phyloP scores from a whole-genome alignment of 2,113 vertebrate genomes.

The Mormyrus iriodes region DNA sequence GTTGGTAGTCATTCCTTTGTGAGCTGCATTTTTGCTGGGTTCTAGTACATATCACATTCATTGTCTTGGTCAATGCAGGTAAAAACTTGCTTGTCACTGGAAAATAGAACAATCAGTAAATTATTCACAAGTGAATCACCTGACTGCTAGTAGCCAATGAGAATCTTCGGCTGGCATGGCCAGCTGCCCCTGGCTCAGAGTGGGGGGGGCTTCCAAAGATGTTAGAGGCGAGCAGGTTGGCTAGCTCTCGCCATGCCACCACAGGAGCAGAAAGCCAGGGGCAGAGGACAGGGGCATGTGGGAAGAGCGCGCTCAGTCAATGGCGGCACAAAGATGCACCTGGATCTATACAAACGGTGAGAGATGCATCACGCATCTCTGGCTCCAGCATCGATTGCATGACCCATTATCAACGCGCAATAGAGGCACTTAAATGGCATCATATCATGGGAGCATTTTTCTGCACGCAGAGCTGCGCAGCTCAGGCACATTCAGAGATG shows the following conservation, averaged over 20 bases:
- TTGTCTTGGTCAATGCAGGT: background rate
- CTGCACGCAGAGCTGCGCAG: slow-evolving; percentile 37
- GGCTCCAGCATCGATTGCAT: slow-evolving; percentile 56
- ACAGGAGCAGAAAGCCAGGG: background rate
- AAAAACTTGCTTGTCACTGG: background rate
- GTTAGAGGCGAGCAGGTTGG: background rate
- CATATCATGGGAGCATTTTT: slow-evolving; percentile 36
- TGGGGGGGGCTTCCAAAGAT: slow-evolving; percentile 23
- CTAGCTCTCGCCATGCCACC: background rate
- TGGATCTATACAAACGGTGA: slow-evolving; percentile 61
- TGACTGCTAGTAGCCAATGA: background rate
- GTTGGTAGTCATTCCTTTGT: background rate
- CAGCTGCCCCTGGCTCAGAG: background rate
- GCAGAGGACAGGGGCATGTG: slow-evolving; percentile 36
- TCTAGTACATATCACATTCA: background rate
- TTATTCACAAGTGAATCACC: background rate
- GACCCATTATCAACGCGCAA: slow-evolving; percentile 63
- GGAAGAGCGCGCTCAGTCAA: slow-evolving; percentile 55
- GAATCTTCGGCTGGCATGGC: background rate
- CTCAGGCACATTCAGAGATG: slow-evolving; percentile 53
- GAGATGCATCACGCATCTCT: slow-evolving; percentile 16
- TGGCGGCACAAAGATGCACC: slow-evolving; percentile 68
- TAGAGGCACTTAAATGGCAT: slow-evolving; percentile 51
- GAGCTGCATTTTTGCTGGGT: background rate
- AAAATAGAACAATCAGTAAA: background rate